Percentiles rank a stretch among this genome's conserved stretches.
Conservation (phyloP, 2,888 invertebrate species). For the Trilocha varians region DNA sequence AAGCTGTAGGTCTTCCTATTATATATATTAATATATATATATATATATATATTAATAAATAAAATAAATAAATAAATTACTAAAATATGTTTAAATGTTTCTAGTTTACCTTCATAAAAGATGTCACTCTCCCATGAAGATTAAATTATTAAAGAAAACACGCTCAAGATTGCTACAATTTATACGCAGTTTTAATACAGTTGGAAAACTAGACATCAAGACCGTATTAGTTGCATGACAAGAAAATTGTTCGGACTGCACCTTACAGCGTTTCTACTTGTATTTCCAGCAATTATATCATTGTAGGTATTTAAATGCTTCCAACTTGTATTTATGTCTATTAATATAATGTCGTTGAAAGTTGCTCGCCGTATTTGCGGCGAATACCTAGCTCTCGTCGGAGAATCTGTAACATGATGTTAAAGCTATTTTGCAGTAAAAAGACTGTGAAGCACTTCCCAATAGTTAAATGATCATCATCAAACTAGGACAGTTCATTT, state of each 20-base stretch:
- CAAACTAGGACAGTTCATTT: too few species aligned
- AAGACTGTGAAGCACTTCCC: too few species aligned
- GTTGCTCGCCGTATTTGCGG: neutral
- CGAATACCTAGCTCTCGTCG: too few species aligned
- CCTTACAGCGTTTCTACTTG: constrained; percentile 11
- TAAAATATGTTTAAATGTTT: too few species aligned
- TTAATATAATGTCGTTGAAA: constrained; percentile 8
- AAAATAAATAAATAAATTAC: too few species aligned
- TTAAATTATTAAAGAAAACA: constrained; percentile 22
- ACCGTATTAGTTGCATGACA: constrained; percentile 28
- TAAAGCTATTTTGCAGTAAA: too few species aligned
- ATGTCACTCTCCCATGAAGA: constrained; percentile 12
- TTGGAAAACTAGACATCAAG: constrained; percentile 28
- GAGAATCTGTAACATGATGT: too few species aligned
- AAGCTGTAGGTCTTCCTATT: too few species aligned
- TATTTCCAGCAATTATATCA: constrained; percentile 16
- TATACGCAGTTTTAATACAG: constrained; percentile 16
- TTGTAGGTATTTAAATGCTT: constrained; percentile 17
- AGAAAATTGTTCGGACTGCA: constrained; percentile 24
- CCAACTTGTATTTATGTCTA: constrained; percentile 5
- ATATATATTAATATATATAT: too few species aligned
- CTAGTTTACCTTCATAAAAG: neutral
- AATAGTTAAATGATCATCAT: too few species aligned
- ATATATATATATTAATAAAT: too few species aligned
- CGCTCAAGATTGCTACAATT: constrained; percentile 22